These are phyloP conservation scores for Melanaphis sacchari DNA, from an alignment of 1,140 invertebrate genomes.

Conservation along the genomic window DNA sequence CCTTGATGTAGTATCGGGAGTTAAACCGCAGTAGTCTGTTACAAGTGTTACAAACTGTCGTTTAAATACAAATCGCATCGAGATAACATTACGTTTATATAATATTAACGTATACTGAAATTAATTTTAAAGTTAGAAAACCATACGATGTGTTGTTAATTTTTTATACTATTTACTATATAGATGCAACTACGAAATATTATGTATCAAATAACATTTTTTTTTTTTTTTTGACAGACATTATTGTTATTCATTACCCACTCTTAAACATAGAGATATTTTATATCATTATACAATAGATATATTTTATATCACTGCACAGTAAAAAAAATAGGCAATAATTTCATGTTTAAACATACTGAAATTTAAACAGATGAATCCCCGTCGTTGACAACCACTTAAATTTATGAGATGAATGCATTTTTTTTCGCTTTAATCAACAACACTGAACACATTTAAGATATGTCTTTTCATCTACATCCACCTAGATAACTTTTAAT, in stretches of 20 bases:
- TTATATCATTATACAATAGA: neutral
- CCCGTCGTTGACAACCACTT: neutral
- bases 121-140: constrained; percentile 40
- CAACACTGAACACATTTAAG: neutral
- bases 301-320: neutral
- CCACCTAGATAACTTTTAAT: neutral
- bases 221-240: constrained; percentile 11
- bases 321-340: neutral
- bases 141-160: neutral
- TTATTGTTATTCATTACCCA: neutral
- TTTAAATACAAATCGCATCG: neutral
- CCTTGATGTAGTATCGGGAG: neutral
- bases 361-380: neutral
- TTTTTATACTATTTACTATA: neutral
- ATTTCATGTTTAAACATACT: neutral
- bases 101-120: neutral
- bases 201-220: constrained; percentile 34
- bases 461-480: neutral
- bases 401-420: neutral
- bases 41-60: neutral
- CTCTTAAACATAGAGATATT: constrained; percentile 18
- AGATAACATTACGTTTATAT: neutral
- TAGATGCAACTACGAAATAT: constrained; percentile 19
- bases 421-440: neutral
- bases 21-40: neutral